Evolutionary conservation across 2,888 invertebrate species (phyloP).

Genomic region (Synergus itoensis): DNA sequence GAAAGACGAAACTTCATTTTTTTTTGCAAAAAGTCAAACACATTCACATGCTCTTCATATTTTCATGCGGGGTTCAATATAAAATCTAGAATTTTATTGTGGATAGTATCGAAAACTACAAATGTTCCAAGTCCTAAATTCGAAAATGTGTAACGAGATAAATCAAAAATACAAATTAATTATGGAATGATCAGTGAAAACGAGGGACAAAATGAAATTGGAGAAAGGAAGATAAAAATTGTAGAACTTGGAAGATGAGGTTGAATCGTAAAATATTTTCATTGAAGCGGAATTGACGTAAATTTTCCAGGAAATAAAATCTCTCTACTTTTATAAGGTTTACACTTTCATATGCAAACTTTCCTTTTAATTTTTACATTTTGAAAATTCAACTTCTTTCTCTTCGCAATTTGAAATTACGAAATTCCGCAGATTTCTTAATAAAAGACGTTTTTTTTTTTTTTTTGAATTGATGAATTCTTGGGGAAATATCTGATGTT

Average conservation of each 20-base stretch:
- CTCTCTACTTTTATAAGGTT: not conserved
- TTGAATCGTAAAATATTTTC: not conserved
- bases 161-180: not conserved
- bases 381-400: no score
- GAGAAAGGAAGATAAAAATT: not conserved
- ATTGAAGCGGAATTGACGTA: not conserved
- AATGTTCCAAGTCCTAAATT: not conserved
- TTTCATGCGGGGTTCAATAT: not conserved
- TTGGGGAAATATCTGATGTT: not conserved
- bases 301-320: not conserved
- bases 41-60: slow-evolving; percentile 21
- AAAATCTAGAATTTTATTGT: not conserved
- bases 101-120: not conserved
- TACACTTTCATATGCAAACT: not conserved
- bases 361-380: not conserved
- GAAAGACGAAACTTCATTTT: slow-evolving; percentile 11
- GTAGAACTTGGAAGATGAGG: not conserved
- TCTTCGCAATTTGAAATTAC: not conserved
- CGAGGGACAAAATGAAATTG: not conserved
- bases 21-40: slow-evolving; percentile 12
- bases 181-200: not conserved
- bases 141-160: not conserved
- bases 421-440: not conserved
- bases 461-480: not conserved
- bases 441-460: not conserved